These are phyloP conservation scores for Orius insidiosus DNA, from an alignment of 1,140 invertebrate species.

Conservation along the genomic window DNA sequence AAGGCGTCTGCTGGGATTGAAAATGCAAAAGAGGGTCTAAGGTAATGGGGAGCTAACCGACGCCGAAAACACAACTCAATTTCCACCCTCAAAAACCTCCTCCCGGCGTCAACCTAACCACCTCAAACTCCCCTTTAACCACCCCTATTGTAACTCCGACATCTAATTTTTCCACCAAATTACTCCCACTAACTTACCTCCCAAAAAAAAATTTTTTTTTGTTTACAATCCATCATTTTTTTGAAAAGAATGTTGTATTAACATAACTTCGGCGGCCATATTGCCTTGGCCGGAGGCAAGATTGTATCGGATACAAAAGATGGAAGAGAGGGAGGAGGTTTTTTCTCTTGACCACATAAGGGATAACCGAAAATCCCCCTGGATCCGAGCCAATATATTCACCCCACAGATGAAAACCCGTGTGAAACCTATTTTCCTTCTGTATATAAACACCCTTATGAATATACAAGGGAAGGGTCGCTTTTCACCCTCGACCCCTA, in stretches of 20 bases:
- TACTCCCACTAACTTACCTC: no score
- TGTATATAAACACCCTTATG: constrained; percentile 12
- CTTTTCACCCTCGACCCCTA: background rate
- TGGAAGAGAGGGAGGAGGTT: background rate
- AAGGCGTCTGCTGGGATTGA: no score
- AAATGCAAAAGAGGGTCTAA: no score
- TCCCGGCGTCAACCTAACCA: no score
- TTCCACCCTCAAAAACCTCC: no score
- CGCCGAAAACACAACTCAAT: no score
- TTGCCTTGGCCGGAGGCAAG: constrained; percentile 13
- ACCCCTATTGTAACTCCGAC: no score
- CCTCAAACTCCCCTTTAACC: no score
- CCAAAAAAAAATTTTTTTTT: no score
- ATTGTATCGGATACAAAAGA: constrained; percentile 10
- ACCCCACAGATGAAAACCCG: constrained; percentile 3
- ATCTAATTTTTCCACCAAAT: no score
- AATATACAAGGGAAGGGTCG: constrained; percentile 8
- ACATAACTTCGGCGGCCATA: constrained; percentile 13
- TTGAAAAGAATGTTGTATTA: background rate
- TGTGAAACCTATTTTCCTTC: background rate
- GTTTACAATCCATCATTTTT: no score
- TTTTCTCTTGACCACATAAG: constrained; percentile 2
- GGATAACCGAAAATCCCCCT: background rate
- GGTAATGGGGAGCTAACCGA: no score
- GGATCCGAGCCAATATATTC: constrained; percentile 10